Percentiles rank a stretch among this genome's conserved stretches.
phyloP scores from a whole-genome alignment of 1,140 invertebrate species.

The Archivesica marissinica region DNA sequence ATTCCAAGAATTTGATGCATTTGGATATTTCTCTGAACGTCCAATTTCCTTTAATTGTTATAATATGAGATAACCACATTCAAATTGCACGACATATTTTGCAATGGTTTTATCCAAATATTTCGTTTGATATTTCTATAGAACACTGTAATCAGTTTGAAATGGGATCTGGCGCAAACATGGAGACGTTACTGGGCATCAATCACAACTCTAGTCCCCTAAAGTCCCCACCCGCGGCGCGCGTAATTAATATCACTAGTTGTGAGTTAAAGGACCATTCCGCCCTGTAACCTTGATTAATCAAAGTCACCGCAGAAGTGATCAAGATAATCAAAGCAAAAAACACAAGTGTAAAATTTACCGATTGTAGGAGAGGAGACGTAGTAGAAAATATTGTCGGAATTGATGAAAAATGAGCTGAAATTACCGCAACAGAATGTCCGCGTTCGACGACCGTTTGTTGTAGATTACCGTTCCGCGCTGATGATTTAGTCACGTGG shows the following conservation, averaged over 20 bases:
- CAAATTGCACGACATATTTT: constrained; percentile 26
- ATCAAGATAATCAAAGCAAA: constrained; percentile 60
- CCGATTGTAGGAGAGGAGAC: constrained; percentile 5
- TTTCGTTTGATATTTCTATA: background rate
- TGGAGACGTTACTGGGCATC: constrained; percentile 17
- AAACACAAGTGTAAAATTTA: constrained; percentile 55
- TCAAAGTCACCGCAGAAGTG: constrained; percentile 40
- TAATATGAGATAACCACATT: background rate
- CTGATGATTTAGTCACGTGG: constrained; percentile 49
- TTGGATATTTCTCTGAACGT: no score
- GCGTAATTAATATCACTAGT: constrained; percentile 55
- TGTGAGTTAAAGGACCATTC: constrained; percentile 44
- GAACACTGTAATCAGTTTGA: constrained; percentile 34
- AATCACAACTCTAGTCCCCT: constrained; percentile 45
- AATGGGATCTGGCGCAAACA: background rate
- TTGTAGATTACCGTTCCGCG: constrained; percentile 26
- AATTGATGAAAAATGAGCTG: constrained; percentile 31
- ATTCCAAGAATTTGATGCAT: no score
- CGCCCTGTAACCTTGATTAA: constrained; percentile 53
- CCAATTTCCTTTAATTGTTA: no score
- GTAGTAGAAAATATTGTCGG: background rate
- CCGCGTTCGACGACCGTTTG: constrained; percentile 7
- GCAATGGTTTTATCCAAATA: constrained; percentile 23
- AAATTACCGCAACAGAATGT: constrained; percentile 37
- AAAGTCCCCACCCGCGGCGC: constrained; percentile 40